Evolutionary conservation across 2,113 vertebrate genomes (phyloP), one percentile per base, ranked within the genome.

Genomic region (Elachura formosa): DNA sequence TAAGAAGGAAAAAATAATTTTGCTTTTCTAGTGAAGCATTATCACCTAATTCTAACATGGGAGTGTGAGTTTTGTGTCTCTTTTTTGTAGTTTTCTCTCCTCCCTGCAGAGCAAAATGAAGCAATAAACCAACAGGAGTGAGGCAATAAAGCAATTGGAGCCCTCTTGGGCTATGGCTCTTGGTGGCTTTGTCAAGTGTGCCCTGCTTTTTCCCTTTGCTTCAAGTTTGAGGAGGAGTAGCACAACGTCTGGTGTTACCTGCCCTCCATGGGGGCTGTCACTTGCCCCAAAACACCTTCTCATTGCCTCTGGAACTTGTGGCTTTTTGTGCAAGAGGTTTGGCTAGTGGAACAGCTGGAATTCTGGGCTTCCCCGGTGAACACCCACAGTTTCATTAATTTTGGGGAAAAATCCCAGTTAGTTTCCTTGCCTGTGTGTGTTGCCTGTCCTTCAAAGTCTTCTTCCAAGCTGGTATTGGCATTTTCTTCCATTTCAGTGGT

Each of bases 401-500:
- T 79, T 36, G 48, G 16, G 31, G 28, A 38, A 31, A 58, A 59
- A 46, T 4, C 1, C 3, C n/a, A n/a, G 12, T 78, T 45, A 11
- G 9, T 87, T 96, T 96, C 38, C 93, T 98, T 98, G 98, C 99
- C 99, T 98, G 99, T 99, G 40, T 99, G 98, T 81, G 97, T 98
- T 1, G 98, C 98, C 13, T 97, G 97, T 91, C 98, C 98, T 86
- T 99, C 98, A 95, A 97, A 97, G 61, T 99, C 99, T 56, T 99
- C 97, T 41, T 98, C 98, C 5, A 98, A 69, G 93, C 97, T 94
- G 94, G 68, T 97, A 78, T 97, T 97, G 81, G 68, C 87, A 38
- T 97, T 95, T 93, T 97, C 96, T 96, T 98, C 98, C 98, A 98
- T 98, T 85, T 86, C 82, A 66, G 34, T 71, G 23, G 69, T 28